Base-by-base conservation (phyloP, 2,113 vertebrate species). In the Ciconia maguari region DNA sequence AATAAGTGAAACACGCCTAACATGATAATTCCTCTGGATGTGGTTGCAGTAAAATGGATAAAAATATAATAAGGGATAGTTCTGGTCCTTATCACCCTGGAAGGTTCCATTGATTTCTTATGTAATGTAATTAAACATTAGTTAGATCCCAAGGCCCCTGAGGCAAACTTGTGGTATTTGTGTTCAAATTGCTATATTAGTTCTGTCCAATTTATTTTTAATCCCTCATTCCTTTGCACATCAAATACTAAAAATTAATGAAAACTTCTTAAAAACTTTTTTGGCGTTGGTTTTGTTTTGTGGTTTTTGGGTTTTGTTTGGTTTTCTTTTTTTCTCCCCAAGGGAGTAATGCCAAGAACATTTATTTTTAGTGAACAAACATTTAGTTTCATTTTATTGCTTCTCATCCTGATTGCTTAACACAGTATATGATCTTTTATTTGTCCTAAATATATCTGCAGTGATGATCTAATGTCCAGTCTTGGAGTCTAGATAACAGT, bases 191-290 rank as follows among this genome's bases (percentile, higher is more conserved):
- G 20, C 42, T 92, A 5, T 82, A 81, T 91, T 91, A 89, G 6
- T 93, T 96, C 62, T 92, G 80, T 88, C 44, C 29, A 89, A 87
- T 95, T 93, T 83, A 71, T 91, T 90, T 90, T 91, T 81, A 93
- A 83, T 79, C 24, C 10, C 7, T 65, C 22, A n/a, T 94, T 93
- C 24, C 15, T 92, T 81, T 92, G 25, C 29, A 83, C 21, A 44
- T 74, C 8, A 82, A 95, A 94, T 55, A 70, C 17, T 71, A 75
- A 87, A 90, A 84, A 61, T 32, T 41, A 84, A 84, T 70, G 42
- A 36, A 91, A 92, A 77, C 2, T n/a, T 9, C 4, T 55, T 84
- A 26, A 78, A 84, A 82, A 20, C 5, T 18, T n/a, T 42, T 49
- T 25, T 1, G 6, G 2, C 4, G 3, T n/a, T 70, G 15, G 6